A percentile compares a stretch with the other conserved stretches of the same genome.
Evolutionary conservation across 1,140 invertebrate genomes (phyloP).

Genomic region (Arctopsyche grandis): DNA sequence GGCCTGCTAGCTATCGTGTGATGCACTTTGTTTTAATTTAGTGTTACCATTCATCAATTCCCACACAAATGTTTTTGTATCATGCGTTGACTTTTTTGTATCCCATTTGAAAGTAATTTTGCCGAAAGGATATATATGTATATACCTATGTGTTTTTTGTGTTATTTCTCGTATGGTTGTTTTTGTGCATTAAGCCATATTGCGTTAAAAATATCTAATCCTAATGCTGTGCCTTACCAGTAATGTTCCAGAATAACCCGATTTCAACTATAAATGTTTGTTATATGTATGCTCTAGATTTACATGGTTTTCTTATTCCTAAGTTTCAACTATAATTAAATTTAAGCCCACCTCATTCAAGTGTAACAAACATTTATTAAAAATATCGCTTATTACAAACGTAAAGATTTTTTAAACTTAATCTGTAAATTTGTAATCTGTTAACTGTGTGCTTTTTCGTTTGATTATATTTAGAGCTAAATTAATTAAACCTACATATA

Average conservation of each 20-base stretch:
- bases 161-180: neutral
- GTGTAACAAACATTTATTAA: neutral
- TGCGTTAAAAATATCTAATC: neutral
- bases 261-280: neutral
- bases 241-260: neutral
- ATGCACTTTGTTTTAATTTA: constrained; percentile 37
- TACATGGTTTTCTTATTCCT: neutral
- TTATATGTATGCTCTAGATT: neutral
- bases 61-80: constrained; percentile 28
- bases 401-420: too few species aligned
- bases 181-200: neutral
- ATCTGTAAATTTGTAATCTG: too few species aligned
- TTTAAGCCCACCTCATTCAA: neutral
- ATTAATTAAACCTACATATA: neutral
- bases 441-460: neutral
- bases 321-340: neutral
- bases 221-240: neutral
- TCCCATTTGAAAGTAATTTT: too few species aligned
- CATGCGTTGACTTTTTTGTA: constrained; percentile 14
- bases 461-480: neutral
- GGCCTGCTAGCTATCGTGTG: constrained; percentile 43
- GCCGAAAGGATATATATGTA: too few species aligned
- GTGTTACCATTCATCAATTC: constrained; percentile 21
- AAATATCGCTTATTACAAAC: neutral
- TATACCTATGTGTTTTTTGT: neutral